Base-by-base conservation (phyloP, 2,113 vertebrate species). In the Sceloporus undulatus region DNA sequence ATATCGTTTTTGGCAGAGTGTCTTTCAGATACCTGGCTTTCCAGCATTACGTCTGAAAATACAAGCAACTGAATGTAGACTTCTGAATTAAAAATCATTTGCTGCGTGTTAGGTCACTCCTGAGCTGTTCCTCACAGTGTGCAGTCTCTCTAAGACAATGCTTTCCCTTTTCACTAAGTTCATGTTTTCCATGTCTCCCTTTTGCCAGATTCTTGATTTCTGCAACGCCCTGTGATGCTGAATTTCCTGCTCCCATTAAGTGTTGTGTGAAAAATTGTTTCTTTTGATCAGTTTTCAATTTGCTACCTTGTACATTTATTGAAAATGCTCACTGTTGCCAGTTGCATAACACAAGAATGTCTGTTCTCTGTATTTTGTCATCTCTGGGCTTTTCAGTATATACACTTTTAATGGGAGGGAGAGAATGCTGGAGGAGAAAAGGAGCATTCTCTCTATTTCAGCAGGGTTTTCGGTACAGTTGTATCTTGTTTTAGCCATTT, bases 181-280 rank as follows among this genome's bases (percentile, higher is more conserved):
- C 38, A 82, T 62, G 40, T 77, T 82, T 82, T 82, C 80, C 80
- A 66, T 34, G 19, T 76, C 66, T 83, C 40, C 5, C 54, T 88
- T 82, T 68, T 83, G 87, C 62, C 80, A 88, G 21, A 52, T 66
- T 83, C 25, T 87, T 62, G 52, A 70, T 27, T 59, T 81, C 73
- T 68, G 4, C 59, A 68, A 74, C 7, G 29, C 82, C 42, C 59
- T 76, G 40, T 82, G 56, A 83, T 62, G 19, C 70, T 87, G 79
- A 82, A 75, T 87, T 82, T 76, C 79, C 70, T 88, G 80, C 74
- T 83, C 71, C 73, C 25, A 71, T 77, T 68, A 88, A 82, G 73
- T 83, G 79, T 77, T 82, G 71, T 83, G 80, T 88, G 86, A 88
- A 88, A 88, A 88, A 88, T 88, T 68, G 86, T 77, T 88, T 83